Evolutionary conservation across 2,888 invertebrate species (phyloP).

Genomic region (Aphidius colemani): DNA sequence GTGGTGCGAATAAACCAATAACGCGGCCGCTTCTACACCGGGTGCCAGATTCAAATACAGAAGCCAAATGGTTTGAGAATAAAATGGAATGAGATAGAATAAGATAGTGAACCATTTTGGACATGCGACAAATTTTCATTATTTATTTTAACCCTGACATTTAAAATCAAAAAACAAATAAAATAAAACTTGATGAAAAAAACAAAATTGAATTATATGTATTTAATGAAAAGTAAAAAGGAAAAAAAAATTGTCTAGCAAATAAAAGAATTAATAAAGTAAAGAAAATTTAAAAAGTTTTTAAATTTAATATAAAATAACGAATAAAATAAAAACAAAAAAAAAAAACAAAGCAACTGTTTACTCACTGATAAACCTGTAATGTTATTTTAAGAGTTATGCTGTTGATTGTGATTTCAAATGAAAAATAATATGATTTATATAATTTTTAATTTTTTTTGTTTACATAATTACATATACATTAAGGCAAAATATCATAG

Average conservation of each 20-base stretch:
- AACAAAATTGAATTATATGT: slow-evolving; percentile 15
- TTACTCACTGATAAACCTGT: too few species aligned
- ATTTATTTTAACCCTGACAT: slow-evolving; percentile 2
- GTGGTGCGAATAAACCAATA: slow-evolving; percentile 60
- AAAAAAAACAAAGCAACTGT: slow-evolving; percentile 30
- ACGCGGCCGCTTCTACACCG: slow-evolving; percentile 48
- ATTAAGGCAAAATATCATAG: background rate
- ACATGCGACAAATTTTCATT: too few species aligned
- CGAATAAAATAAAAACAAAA: slow-evolving; percentile 14
- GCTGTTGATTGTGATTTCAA: too few species aligned
- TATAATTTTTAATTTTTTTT: too few species aligned
- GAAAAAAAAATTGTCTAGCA: slow-evolving; percentile 23
- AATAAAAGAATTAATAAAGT: background rate
- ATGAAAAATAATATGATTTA: too few species aligned
- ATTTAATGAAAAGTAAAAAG: slow-evolving; percentile 13
- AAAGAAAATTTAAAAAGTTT: too few species aligned
- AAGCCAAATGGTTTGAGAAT: slow-evolving; percentile 34
- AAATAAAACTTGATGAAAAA: slow-evolving; percentile 5
- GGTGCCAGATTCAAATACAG: slow-evolving; percentile 58
- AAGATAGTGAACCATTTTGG: background rate
- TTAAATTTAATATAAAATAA: slow-evolving; percentile 7
- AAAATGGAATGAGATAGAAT: slow-evolving; percentile 36
- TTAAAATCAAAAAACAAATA: slow-evolving; percentile 21
- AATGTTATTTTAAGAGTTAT: too few species aligned
- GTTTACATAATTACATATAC: too few species aligned